Base-by-base conservation (phyloP, 1,140 invertebrate species). In the Hesperophylax magnus region DNA sequence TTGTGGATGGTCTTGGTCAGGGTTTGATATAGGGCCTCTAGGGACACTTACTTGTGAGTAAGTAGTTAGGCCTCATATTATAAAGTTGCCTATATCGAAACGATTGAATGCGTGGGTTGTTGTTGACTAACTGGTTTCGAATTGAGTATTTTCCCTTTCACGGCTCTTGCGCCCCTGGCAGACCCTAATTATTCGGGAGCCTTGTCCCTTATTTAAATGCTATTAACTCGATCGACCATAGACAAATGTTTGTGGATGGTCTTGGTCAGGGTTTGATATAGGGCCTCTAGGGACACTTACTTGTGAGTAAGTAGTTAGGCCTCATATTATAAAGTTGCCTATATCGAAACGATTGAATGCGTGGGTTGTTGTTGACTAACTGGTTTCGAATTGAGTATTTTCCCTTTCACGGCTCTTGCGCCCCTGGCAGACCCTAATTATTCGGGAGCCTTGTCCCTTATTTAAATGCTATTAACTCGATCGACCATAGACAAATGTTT, bases 401-500 rank as follows among this genome's bases (percentile, higher is more conserved):
- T 9, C 39, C 58, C 58, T 61, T 61, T 61, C n/a, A 61, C 58
- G 58, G 18, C 24, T 24, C 18, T 15, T 61, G 56, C 63, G 18
- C 63, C 15, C 63, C 63, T 24, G 39, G 34, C 39, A 39, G 14
- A 47, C n/a, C 67, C 39, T 52, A 52, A 52, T 71, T 71, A 71
- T 71, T 47, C 67, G n/a, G 67, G 18, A 71, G 67, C 39, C 34
- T 47, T 20, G 31, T 71, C 22, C 39, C 39, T 52, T n/a, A 71
- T 71, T 71, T 47, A 20, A 71, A 71, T 20, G 67, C 67, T 20
- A 71, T 71, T 71, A 47, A 47, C 53, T 71, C 67, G 67, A 52
- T 71, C 39, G 67, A 34, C 63, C 22, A 65, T 65, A 65, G 27
- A 65, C 11, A 34, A 27, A 65, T 65, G 63, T 14, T n/a, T 65